Conservation (phyloP, 2,113 vertebrate species). For the Guaruba guarouba region DNA sequence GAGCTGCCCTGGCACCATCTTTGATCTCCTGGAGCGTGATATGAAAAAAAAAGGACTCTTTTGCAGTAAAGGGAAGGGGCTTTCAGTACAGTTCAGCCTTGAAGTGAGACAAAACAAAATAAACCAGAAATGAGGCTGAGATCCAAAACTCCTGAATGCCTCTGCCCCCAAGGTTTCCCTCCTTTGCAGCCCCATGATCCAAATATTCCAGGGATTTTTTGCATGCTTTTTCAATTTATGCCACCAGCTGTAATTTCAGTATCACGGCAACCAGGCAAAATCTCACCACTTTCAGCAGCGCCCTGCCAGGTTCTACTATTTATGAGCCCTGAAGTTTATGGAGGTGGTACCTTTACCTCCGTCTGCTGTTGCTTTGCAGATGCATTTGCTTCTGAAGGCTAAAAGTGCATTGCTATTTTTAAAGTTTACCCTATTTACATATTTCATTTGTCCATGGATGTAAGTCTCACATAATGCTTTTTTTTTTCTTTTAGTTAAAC, state of each 20-base stretch:
- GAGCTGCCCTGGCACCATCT: constrained; percentile 45
- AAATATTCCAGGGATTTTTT: constrained; percentile 39
- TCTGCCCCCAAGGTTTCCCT: neutral
- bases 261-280: neutral
- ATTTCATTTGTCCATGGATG: neutral
- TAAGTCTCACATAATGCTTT: neutral
- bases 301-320: neutral
- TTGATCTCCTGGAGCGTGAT: neutral
- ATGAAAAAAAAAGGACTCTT: neutral
- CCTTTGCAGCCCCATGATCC: neutral
- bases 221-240: constrained; percentile 23
- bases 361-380: neutral
- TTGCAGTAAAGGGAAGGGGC: neutral
- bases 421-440: neutral
- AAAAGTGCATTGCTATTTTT: neutral
- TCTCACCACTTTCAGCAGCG: neutral
- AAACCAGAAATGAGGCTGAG: neutral
- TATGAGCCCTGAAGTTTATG: neutral
- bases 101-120: constrained; percentile 20
- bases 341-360: neutral
- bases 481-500: neutral
- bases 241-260: constrained; percentile 35
- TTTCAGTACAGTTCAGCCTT: neutral
- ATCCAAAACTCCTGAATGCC: neutral
- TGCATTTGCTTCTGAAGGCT: neutral